These are phyloP conservation scores for Pocillopora verrucosa DNA, from an alignment of 64 coral and sea anemone genomes.

Conservation along the genomic window DNA sequence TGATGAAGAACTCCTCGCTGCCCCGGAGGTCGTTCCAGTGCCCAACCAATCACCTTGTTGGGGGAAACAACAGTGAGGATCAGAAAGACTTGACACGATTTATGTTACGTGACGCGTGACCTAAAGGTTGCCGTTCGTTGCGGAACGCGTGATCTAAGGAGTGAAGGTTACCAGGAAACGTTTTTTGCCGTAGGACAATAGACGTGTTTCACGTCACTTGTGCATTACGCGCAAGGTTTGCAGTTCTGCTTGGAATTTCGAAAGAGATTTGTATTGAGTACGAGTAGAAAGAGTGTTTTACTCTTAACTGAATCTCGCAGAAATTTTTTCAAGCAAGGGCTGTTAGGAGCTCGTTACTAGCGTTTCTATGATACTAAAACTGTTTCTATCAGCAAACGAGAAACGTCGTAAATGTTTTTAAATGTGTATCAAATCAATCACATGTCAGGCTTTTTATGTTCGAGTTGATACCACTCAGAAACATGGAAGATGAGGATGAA, in stretches of 20 bases:
- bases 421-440: no score
- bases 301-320: no score
- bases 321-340: no score
- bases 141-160: neutral
- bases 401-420: no score
- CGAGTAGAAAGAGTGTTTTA: no score
- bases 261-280: no score
- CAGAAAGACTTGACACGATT: conserved; percentile 30
- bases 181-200: neutral
- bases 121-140: neutral
- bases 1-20: conserved; percentile 82
- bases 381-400: no score
- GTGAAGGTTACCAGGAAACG: neutral
- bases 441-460: no score
- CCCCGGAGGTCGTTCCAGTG: conserved; percentile 62
- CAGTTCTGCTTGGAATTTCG: no score
- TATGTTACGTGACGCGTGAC: neutral
- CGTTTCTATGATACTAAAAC: no score
- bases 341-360: no score
- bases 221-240: neutral
- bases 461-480: neutral
- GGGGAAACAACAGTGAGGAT: conserved; percentile 80
- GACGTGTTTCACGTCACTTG: neutral
- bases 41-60: conserved; percentile 35
- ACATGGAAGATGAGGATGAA: no score